Conservation (phyloP, 2,888 invertebrate genomes). For the Dyspetes luteomarginatus region DNA sequence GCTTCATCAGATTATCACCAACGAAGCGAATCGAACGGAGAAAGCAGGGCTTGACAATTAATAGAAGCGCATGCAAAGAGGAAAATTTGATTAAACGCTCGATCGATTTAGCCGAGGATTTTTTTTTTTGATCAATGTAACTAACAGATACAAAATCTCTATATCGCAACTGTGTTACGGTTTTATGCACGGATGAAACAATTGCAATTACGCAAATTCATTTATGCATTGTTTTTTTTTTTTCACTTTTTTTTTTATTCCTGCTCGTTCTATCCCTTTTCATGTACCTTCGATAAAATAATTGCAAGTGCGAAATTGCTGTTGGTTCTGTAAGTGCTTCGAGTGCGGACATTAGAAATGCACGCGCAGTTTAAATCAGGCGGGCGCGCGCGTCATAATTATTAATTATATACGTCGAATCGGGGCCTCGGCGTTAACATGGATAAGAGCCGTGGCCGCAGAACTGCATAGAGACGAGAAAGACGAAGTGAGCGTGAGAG, state of each 20-base stretch:
- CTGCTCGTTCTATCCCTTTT: no score
- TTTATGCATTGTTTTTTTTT: background rate
- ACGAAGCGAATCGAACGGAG: no score
- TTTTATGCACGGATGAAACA: no score
- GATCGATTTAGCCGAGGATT: no score
- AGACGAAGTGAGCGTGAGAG: conserved; percentile 7
- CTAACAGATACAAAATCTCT: no score
- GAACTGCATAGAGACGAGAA: background rate
- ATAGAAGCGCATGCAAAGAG: no score
- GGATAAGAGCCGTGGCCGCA: conserved; percentile 34
- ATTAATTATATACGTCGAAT: conserved; percentile 58
- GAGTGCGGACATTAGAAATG: background rate
- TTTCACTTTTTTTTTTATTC: background rate
- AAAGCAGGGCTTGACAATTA: no score
- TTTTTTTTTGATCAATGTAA: no score
- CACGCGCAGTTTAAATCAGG: conserved; percentile 32
- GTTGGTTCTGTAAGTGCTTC: conserved; percentile 4
- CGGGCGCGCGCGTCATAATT: conserved; percentile 48
- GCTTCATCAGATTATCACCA: no score
- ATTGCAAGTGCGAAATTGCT: background rate
- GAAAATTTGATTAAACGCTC: no score
- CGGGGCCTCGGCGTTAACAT: conserved; percentile 54
- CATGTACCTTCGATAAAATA: background rate
- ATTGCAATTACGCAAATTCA: background rate
- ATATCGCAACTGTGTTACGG: no score